phyloP scores from a whole-genome alignment of 2,113 vertebrate genomes.

The Platysteira castanea region DNA sequence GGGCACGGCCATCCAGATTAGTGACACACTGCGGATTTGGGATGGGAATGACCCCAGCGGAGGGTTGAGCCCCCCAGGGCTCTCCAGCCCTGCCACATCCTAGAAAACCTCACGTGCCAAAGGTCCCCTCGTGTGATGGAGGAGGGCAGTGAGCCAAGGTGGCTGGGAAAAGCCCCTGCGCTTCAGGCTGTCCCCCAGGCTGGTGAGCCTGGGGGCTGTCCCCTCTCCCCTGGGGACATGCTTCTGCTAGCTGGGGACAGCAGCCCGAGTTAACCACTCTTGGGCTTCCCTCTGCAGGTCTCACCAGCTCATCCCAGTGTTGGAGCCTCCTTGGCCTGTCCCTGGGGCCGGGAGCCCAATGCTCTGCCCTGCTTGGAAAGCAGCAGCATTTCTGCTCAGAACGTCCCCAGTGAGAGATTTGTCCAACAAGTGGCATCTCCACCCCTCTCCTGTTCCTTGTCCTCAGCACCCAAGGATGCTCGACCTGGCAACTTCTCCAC shows the following conservation, averaged over 20 bases:
- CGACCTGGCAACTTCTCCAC: fast-evolving
- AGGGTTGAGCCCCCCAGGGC: not conserved
- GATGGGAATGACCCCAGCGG: not conserved
- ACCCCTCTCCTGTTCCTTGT: not conserved
- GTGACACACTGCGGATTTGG: fast-evolving
- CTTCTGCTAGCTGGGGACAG: not conserved
- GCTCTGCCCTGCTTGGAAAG: not conserved
- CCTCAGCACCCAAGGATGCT: not conserved
- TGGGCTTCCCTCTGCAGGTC: not conserved
- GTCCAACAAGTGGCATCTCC: not conserved
- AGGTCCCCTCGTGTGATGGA: fast-evolving
- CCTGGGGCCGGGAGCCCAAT: not conserved
- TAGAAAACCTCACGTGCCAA: not conserved
- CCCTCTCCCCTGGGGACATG: not conserved
- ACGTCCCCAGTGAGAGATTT: not conserved
- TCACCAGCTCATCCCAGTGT: not conserved
- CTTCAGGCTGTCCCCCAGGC: not conserved
- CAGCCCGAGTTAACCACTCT: not conserved
- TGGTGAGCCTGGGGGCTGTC: not conserved
- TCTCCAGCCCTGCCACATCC: not conserved
- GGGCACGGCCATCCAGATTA: not conserved
- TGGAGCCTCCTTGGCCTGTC: not conserved
- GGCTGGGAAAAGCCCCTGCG: not conserved
- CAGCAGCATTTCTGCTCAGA: not conserved
- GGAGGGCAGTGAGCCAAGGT: not conserved